phyloP scores from a whole-genome alignment of 2,888 invertebrate genomes.

The Luperina nickerlii region DNA sequence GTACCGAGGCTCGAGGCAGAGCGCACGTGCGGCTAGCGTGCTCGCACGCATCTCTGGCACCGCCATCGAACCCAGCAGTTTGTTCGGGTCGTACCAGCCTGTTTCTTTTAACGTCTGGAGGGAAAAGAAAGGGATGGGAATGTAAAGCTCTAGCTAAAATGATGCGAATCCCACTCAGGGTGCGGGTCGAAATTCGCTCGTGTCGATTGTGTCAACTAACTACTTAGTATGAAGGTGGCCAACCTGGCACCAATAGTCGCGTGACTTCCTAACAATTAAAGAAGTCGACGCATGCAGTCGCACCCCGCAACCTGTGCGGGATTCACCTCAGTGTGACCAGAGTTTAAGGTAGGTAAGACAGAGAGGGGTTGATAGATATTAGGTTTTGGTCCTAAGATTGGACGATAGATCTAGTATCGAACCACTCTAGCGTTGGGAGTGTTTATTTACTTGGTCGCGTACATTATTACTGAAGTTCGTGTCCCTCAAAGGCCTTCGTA shows the following conservation, averaged over 20 bases:
- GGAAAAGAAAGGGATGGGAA: constrained; percentile 4
- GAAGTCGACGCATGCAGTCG: not conserved
- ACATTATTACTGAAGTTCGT: not conserved
- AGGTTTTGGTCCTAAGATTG: not conserved
- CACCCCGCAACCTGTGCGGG: too few species aligned
- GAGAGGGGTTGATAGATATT: not conserved
- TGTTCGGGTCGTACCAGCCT: constrained; percentile 85
- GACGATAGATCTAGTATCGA: not conserved
- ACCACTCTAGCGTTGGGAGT: not conserved
- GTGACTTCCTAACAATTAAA: not conserved
- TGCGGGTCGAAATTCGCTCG: not conserved
- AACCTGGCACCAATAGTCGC: not conserved
- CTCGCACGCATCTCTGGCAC: constrained; percentile 87
- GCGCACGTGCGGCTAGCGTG: constrained; percentile 83
- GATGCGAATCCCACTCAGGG: not conserved
- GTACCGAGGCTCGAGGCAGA: constrained; percentile 83
- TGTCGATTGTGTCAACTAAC: not conserved
- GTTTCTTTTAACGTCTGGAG: constrained; percentile 84
- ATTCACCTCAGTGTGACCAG: not conserved
- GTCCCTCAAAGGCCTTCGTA: not conserved
- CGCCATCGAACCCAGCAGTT: constrained; percentile 83
- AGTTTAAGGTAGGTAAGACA: too few species aligned
- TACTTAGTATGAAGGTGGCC: not conserved
- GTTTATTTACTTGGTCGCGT: not conserved
- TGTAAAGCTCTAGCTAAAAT: not conserved